Evolutionary conservation across 2,113 vertebrate genomes (phyloP), one percentile per base, ranked within the genome.

Genomic region (Acrocephalus kingi): DNA sequence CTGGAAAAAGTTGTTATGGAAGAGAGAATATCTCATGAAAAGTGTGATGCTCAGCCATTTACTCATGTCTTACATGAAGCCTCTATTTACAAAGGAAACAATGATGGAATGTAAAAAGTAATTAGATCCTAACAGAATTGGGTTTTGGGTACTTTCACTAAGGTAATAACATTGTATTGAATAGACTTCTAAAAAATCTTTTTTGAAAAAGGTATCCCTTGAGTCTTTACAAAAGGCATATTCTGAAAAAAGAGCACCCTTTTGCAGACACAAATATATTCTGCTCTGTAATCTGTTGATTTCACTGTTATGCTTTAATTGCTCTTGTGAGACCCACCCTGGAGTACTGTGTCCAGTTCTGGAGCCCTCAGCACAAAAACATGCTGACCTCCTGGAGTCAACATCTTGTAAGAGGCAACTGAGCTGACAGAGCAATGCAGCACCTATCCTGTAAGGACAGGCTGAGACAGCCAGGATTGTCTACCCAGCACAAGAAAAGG

Each of bases 1-100:
- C 54, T 89, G 95, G 86, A 95, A 97, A 97, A 95, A 97, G 77
- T 19, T 94, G 87, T 98, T 95, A 96, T 22, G 28, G 77, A 92
- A 96, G 81, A 96, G 89, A 96, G 97, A 97, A 95, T 68, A 39
- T 91, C 94, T 94, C 83, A 92, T 87, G 63, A 95, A 84, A 92
- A 95, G n/a, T 37, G 41, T 79, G 55, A 93, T 76, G 80, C 46
- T 37, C n/a, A 90, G 81, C 75, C 85, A 84, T 82, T 85, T 93
- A 95, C 89, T 96, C 93, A 88, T 43, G 91, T 75, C 86, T 97
- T 96, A 87, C 80, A 90, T 69, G 80, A 97, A 94, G 79, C 43
- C 85, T 62, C 58, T 89, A 20, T 90, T 95, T 96, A 77, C 46
- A 90, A 89, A 96, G 54, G 84, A 91, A 97, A 27, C 66, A 94